Evolutionary conservation across 2,797 vertebrate genomes (phyloP), one percentile per base, ranked within the genome.

Genomic region (Typhlichthys eigenmanni): DNA sequence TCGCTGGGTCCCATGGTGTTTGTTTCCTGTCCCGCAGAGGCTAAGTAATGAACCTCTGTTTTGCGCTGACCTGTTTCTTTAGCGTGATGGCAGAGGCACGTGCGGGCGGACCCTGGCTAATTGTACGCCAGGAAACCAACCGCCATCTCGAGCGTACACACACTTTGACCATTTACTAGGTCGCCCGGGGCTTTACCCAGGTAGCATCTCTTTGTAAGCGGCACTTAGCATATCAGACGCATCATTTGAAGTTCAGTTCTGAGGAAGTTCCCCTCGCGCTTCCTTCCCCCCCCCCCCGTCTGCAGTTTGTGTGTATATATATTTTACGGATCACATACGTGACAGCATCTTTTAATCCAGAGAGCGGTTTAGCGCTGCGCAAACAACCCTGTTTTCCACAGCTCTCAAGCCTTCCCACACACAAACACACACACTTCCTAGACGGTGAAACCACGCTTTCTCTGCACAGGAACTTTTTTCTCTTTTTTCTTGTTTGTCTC

Each of bases 31-130:
- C 64, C 60, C 46, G 51, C 61, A 62, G 71, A 55, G 47, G 50
- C 61, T 69, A 71, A 76, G 74, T 80, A 78, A 85, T 85, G 69
- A 79, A 79, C 76, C 71, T 69, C 71, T 76, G 67, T 50, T 43
- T 32, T 24, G 57, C 66, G 55, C 58, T 19, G 45, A 62, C 58
- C 59, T 43, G 47, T 63, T 62, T 60, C 66, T 55, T 43, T 49
- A 13, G 45, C 34, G 10, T 67, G 64, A 51, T 56, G 32, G 47
- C 55, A 60, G 53, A 57, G 49, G 16, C 16, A 17, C 16, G 16
- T 45, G 50, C 47, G 7, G 49, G 50, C 47, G 54, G 58, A 29
- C 60, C 61, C 46, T 50, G 43, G 12, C 47, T 68, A 64, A 66
- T 66, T 60, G 72, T 61, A 66, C 68, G 64, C 58, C 54, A 49